A percentile compares a stretch with the other conserved stretches of the same genome.
Evolutionary conservation across 2,888 invertebrate genomes (phyloP).

Genomic region (Torymus texanus): DNA sequence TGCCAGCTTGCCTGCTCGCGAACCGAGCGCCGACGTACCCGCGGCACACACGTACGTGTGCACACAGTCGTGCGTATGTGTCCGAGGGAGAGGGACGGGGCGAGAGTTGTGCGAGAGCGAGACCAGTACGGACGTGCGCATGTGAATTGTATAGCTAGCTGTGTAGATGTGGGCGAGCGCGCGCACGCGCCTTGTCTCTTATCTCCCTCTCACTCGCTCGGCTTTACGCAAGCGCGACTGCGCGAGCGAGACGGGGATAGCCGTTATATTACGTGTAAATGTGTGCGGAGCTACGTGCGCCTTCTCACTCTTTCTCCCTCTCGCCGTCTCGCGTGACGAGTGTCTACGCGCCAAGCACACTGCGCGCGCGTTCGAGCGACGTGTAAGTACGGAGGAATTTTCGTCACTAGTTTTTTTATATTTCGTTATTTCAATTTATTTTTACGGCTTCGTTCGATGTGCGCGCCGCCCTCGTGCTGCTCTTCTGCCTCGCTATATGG

Average conservation of each 20-base stretch:
- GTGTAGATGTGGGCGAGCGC: conserved; percentile 6
- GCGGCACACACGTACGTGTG: background rate
- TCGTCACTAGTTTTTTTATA: conserved; percentile 2
- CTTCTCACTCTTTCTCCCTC: too few species aligned
- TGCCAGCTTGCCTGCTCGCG: conserved; percentile 3
- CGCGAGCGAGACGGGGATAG: conserved; percentile 18
- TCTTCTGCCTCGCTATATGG: too few species aligned
- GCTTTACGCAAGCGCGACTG: conserved; percentile 47
- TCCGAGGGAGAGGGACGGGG: background rate
- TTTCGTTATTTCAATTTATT: conserved; percentile 28
- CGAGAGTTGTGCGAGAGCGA: background rate
- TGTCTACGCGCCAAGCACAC: background rate
- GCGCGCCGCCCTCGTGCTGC: background rate
- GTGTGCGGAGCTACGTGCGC: background rate
- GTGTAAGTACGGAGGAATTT: conserved; percentile 11
- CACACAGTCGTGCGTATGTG: background rate
- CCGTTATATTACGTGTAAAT: background rate
- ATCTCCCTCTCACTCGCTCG: conserved; percentile 10
- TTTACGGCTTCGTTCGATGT: conserved; percentile 31
- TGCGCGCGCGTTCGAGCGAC: background rate
- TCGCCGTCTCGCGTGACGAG: too few species aligned
- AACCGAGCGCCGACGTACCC: background rate
- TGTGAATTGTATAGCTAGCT: background rate
- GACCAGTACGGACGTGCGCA: background rate
- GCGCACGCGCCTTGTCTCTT: background rate